Conservation (phyloP, 2,888 invertebrate genomes). For the Caenorhabditis sp. region DNA sequence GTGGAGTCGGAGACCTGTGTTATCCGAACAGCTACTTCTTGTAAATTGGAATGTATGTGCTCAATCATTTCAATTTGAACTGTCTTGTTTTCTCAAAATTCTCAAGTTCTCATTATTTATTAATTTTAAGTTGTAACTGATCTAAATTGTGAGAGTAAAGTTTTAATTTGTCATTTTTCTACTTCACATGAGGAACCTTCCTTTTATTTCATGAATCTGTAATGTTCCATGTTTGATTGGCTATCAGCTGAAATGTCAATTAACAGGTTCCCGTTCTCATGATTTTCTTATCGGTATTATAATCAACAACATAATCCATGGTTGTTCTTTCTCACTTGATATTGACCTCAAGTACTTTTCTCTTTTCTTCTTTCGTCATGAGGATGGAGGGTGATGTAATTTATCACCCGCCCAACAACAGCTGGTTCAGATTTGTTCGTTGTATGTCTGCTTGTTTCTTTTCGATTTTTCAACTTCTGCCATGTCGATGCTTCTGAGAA, state of each 20-base stretch:
- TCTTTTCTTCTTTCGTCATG: constrained; percentile 45
- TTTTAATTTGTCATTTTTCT: background rate
- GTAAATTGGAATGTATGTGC: constrained; percentile 25
- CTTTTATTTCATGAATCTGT: too few relatives aligned
- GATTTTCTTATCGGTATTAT: background rate
- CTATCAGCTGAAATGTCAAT: too few relatives aligned
- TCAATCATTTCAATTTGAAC: constrained; percentile 10
- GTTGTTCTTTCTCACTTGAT: constrained; percentile 10
- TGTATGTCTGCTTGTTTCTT: constrained; percentile 62
- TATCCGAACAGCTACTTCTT: constrained; percentile 61
- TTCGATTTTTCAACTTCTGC: constrained; percentile 54
- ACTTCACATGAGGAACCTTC: background rate
- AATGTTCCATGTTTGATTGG: too few relatives aligned
- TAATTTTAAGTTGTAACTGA: constrained; percentile 14
- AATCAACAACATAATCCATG: background rate
- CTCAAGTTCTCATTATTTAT: constrained; percentile 30
- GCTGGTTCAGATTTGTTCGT: constrained; percentile 57
- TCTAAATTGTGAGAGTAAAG: constrained; percentile 1
- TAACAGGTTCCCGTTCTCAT: background rate
- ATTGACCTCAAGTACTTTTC: constrained; percentile 37
- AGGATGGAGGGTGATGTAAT: constrained; percentile 47
- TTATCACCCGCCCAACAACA: constrained; percentile 56
- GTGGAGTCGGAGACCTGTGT: constrained; percentile 70
- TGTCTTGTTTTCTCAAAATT: constrained; percentile 4
- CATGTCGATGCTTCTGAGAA: constrained; percentile 18